These are phyloP conservation scores for Crossoptilon crossoptilon DNA, from an alignment of 2,797 vertebrate species.

Conservation along the genomic window DNA sequence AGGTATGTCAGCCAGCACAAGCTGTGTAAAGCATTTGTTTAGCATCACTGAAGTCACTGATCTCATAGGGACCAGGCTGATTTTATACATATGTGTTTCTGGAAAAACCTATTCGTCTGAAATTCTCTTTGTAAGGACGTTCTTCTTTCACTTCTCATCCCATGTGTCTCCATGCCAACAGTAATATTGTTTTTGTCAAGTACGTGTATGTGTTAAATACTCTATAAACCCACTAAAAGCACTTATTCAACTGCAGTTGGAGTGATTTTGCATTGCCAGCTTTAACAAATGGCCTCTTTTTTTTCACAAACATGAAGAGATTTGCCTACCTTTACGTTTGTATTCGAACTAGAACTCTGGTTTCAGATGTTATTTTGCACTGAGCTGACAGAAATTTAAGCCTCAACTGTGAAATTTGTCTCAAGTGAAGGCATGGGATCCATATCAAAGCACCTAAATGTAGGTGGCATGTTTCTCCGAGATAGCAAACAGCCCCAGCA, in stretches of 20 bases:
- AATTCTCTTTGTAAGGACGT: not conserved
- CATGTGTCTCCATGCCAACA: not conserved
- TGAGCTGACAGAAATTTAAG: conserved; percentile 32
- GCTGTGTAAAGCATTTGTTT: not conserved
- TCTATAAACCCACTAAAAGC: not conserved
- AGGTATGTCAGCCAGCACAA: not conserved
- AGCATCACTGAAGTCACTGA: not conserved
- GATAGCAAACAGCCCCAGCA: not conserved
- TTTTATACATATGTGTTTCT: not conserved
- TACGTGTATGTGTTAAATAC: not conserved
- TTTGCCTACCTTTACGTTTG: conserved; percentile 30
- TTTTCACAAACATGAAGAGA: conserved; percentile 2
- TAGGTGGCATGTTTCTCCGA: not conserved
- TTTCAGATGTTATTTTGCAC: not conserved
- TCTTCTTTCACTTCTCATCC: not conserved
- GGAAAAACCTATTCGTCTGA: not conserved
- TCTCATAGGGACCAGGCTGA: not conserved
- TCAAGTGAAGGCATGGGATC: not conserved
- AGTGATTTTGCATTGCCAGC: conserved; percentile 2
- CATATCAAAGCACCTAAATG: not conserved
- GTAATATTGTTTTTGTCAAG: not conserved
- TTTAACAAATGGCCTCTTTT: conserved; percentile 25
- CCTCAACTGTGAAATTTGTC: not conserved
- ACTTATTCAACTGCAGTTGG: not conserved
- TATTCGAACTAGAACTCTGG: conserved; percentile 15